A percentile compares a stretch with the other conserved stretches of the same genome.
Evolutionary conservation across 2,888 invertebrate species (phyloP).

Genomic region (Tinea pellionella): DNA sequence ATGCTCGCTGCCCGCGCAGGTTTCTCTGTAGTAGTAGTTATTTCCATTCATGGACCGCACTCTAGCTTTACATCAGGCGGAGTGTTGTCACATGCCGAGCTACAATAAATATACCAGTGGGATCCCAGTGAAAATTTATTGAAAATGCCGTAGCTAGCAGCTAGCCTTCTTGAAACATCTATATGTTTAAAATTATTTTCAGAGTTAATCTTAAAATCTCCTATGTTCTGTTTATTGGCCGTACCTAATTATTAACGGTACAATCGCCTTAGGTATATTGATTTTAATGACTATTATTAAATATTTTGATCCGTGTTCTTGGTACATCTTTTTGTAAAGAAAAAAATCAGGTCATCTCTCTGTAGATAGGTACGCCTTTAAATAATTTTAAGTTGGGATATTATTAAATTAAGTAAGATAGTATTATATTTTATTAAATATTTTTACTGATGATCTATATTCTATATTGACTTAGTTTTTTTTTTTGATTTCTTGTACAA

Average conservation of each 20-base stretch:
- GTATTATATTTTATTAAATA: no score
- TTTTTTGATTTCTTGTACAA: no score
- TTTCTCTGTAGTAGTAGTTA: no score
- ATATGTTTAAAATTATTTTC: background rate
- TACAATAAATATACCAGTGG: no score
- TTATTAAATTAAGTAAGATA: no score
- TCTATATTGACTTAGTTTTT: no score
- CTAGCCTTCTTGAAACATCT: background rate
- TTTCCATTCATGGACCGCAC: no score
- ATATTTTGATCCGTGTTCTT: background rate
- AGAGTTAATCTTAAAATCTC: background rate
- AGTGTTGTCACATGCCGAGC: no score
- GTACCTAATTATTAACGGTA: background rate
- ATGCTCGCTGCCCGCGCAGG: no score
- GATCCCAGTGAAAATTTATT: no score
- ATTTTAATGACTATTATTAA: constrained; percentile 3
- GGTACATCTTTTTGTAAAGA: background rate
- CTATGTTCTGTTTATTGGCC: background rate
- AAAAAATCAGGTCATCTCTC: background rate
- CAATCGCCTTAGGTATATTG: constrained; percentile 8
- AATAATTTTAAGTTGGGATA: background rate
- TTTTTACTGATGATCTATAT: no score
- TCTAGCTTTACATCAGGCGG: no score
- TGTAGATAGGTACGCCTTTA: background rate
- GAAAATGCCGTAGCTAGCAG: background rate